These are phyloP conservation scores for Lagria hirta DNA, from an alignment of 2,888 invertebrate species.

Conservation along the genomic window DNA sequence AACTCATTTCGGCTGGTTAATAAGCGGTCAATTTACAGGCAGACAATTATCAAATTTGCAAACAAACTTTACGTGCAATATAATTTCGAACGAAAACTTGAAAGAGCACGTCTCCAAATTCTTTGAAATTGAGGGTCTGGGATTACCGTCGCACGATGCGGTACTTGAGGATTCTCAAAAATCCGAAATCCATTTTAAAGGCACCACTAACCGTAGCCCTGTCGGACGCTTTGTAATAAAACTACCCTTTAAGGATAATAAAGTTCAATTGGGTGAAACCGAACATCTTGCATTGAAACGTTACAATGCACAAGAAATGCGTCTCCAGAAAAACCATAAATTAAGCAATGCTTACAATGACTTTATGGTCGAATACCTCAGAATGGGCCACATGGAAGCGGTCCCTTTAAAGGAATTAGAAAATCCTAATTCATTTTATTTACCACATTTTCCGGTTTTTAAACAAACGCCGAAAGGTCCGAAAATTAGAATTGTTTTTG, in stretches of 20 bases:
- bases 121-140: not conserved
- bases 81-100: not conserved
- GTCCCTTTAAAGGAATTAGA: not conserved
- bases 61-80: not conserved
- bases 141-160: not conserved
- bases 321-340: not conserved
- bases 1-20: constrained; percentile 1
- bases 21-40: not conserved
- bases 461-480: no score
- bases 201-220: not conserved
- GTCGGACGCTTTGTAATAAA: not conserved
- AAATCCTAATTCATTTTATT: not conserved
- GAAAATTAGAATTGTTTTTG: constrained; percentile 41
- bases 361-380: not conserved
- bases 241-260: not conserved
- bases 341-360: not conserved
- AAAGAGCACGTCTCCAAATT: not conserved
- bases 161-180: not conserved
- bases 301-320: not conserved
- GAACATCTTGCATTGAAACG: constrained; percentile 1
- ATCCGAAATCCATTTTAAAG: not conserved
- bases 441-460: not conserved
- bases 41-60: not conserved
- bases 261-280: not conserved
- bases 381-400: not conserved